Base-by-base conservation (phyloP, 1,140 invertebrate species). In the Drosophila repletoides region DNA sequence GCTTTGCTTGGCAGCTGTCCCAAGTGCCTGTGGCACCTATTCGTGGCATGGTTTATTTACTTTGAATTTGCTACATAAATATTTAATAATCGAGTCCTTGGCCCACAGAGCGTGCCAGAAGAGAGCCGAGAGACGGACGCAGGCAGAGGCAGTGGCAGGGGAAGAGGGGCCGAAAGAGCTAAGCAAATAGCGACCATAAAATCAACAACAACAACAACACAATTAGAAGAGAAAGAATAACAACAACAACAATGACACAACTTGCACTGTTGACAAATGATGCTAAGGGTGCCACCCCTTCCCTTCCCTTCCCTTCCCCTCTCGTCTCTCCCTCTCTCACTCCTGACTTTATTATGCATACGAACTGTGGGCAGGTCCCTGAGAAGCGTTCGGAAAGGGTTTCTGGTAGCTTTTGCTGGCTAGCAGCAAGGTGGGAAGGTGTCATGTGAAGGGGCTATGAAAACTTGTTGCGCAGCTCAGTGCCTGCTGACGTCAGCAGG, bases 31-130 rank as follows among this genome's bases (percentile, higher is more conserved):
- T 5, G 19, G 22, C 28, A 10, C 15, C 29, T 6, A 9, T 36
- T 43, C 34, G 34, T 63, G 72, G 26, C 76, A 76, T 68, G 72
- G 49, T 61, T 69, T 81, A 65, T 81, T 73, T 66, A 70, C 65
- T 67, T 63, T 29, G 34, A 48, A 63, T 71, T 58, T 61, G 56
- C 60, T 45, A 34, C 38, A 64, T 84, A 74, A 79, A 84, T 84
- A 79, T 84, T 84, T 74, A 52, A 83, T 71, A 60, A 74, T 59
- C 63, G 53, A 72, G 74, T 74, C 66, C 79, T 72, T 86, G 79
- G 52, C 52, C 65, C 43, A 48, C 29, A 48, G 28, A 38, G 17
- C 22, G n/a, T n/a, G n/a, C n/a, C n/a, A n/a, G n/a, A n/a, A n/a
- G n/a, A n/a, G n/a, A n/a, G n/a, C n/a, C n/a, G 3, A 26, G 10